A percentile compares a stretch with the other conserved stretches of the same genome.
Evolutionary conservation across 2,888 invertebrate species (phyloP).

Genomic region (Orthosia gracilis): DNA sequence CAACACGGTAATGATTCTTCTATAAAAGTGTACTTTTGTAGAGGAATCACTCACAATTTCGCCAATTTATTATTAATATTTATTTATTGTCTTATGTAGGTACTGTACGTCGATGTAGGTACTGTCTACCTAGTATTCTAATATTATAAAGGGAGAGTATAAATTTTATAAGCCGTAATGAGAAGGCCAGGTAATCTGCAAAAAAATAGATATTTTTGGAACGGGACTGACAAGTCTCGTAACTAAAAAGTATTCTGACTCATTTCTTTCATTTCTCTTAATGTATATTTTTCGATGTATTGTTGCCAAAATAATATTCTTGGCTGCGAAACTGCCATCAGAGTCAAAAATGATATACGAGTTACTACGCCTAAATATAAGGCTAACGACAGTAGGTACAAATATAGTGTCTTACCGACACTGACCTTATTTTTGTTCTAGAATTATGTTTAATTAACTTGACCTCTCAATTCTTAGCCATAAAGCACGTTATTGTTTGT

Average conservation of each 20-base stretch:
- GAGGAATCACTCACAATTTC: too few species aligned
- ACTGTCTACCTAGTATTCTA: too few species aligned
- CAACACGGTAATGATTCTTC: too few species aligned
- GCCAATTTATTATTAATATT: too few species aligned
- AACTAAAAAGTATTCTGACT: conserved; percentile 30
- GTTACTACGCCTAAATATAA: conserved; percentile 31
- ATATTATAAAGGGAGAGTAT: too few species aligned
- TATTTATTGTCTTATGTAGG: too few species aligned
- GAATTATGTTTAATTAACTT: conserved; percentile 44
- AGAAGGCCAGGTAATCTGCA: too few species aligned
- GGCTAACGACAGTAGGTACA: conserved; percentile 9
- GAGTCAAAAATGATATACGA: conserved; percentile 53
- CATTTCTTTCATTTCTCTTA: conserved; percentile 41
- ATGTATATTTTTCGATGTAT: conserved; percentile 38
- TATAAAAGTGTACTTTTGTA: too few species aligned
- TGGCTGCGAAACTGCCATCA: conserved; percentile 54
- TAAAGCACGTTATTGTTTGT: conserved; percentile 30
- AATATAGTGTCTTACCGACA: conserved; percentile 47
- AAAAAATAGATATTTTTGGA: too few species aligned
- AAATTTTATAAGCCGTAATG: too few species aligned
- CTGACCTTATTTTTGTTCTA: conserved; percentile 43
- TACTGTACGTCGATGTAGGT: too few species aligned
- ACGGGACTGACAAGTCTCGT: conserved; percentile 10
- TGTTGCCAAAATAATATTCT: conserved; percentile 59
- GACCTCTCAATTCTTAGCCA: conserved; percentile 24